These are phyloP conservation scores for Cinara cedri DNA, from an alignment of 2,888 invertebrate genomes.

Conservation along the genomic window DNA sequence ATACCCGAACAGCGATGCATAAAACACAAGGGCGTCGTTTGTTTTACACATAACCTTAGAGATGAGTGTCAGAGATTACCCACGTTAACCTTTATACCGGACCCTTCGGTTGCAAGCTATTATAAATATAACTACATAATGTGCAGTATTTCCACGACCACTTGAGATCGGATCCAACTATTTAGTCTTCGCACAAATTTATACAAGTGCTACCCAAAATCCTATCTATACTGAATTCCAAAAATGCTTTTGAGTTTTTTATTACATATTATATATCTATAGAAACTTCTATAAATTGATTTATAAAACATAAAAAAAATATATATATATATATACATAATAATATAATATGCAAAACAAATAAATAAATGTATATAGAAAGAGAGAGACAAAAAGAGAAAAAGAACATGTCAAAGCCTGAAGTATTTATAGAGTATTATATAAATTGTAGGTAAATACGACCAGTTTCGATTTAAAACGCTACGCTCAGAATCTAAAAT, in stretches of 20 bases:
- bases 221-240: not conserved
- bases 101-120: slow-evolving; percentile 36
- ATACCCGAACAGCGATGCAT: slow-evolving; percentile 1
- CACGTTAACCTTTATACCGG: slow-evolving; percentile 42
- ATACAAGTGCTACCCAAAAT: not conserved
- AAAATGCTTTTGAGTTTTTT: not conserved
- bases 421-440: too few species aligned
- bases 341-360: too few species aligned
- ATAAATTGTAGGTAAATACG: too few species aligned
- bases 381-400: too few species aligned
- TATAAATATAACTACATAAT: slow-evolving; percentile 46
- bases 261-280: too few species aligned
- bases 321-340: too few species aligned
- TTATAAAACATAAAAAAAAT: too few species aligned
- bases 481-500: too few species aligned
- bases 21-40: slow-evolving; percentile 37
- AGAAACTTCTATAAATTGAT: too few species aligned
- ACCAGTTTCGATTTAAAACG: too few species aligned
- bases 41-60: slow-evolving; percentile 40
- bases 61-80: slow-evolving; percentile 36
- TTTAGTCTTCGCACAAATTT: not conserved
- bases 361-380: too few species aligned
- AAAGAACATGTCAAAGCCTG: too few species aligned
- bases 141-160: not conserved
- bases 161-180: slow-evolving; percentile 9